Evolutionary conservation across 2,888 invertebrate species (phyloP).

Genomic region (Cheilosia urbana): DNA sequence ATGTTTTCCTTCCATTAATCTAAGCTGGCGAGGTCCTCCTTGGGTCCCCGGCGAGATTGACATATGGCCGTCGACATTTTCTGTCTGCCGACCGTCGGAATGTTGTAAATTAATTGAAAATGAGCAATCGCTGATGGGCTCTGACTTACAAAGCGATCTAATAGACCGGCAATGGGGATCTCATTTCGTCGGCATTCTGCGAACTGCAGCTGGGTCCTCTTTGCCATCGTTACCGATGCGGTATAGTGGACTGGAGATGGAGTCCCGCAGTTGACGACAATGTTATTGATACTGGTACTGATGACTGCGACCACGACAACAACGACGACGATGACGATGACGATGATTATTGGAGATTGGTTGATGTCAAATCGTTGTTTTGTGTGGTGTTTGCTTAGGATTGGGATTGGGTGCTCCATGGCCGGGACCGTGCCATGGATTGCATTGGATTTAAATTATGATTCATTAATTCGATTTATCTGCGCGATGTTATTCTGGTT

Average conservation of each 20-base stretch:
- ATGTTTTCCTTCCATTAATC: constrained; percentile 65
- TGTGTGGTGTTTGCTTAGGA: constrained; percentile 58
- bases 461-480: constrained; percentile 76
- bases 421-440: constrained; percentile 42
- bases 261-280: constrained; percentile 52
- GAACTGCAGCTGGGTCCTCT: constrained; percentile 58
- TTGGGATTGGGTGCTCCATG: constrained; percentile 26
- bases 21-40: constrained; percentile 34
- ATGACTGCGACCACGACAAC: constrained; percentile 27
- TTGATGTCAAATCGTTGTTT: constrained; percentile 70
- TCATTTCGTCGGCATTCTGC: constrained; percentile 37
- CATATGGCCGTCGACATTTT: constrained; percentile 74
- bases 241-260: background rate
- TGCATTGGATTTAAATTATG: constrained; percentile 74
- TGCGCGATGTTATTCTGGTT: constrained; percentile 64
- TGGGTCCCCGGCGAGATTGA: constrained; percentile 55
- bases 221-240: constrained; percentile 38
- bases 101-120: constrained; percentile 76
- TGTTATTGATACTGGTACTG: constrained; percentile 64
- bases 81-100: constrained; percentile 71
- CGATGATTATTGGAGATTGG: constrained; percentile 69
- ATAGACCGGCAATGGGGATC: constrained; percentile 67
- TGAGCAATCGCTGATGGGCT: constrained; percentile 71
- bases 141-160: constrained; percentile 66
- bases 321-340: constrained; percentile 26